These are phyloP conservation scores for Pogoniulus pusillus DNA, from an alignment of 2,797 vertebrate species.

Conservation along the genomic window DNA sequence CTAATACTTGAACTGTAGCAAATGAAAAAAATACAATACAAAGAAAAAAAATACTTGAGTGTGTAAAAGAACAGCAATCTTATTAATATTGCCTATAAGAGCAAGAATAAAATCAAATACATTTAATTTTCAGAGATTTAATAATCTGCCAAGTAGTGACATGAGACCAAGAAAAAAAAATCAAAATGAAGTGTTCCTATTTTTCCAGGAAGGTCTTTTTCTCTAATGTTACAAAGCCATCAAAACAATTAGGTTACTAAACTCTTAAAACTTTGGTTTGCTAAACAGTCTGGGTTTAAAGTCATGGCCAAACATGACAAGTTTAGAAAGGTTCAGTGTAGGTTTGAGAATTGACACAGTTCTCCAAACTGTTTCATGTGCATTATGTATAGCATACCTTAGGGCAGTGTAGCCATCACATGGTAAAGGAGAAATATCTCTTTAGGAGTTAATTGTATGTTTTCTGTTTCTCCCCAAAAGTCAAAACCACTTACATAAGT, in stretches of 20 bases:
- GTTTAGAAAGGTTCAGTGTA: not conserved
- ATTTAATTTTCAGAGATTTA: not conserved
- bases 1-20: not conserved
- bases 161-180: not conserved
- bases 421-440: not conserved
- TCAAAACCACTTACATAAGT: not conserved
- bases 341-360: not conserved
- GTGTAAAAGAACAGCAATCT: constrained; percentile 3
- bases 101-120: constrained; percentile 23
- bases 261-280: not conserved
- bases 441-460: not conserved
- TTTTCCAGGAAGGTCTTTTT: not conserved
- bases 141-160: not conserved
- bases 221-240: too few species aligned
- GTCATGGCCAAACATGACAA: not conserved
- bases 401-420: not conserved
- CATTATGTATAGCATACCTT: not conserved
- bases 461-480: not conserved
- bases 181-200: rapidly evolving
- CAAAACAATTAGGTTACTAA: not conserved
- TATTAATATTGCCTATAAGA: constrained; percentile 10
- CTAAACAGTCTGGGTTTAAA: not conserved
- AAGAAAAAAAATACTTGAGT: constrained; percentile 8
- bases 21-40: constrained; percentile 48
- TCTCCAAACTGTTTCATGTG: not conserved